Conservation (phyloP, 2,797 vertebrate species). For the Eleutherodactylus coqui region DNA sequence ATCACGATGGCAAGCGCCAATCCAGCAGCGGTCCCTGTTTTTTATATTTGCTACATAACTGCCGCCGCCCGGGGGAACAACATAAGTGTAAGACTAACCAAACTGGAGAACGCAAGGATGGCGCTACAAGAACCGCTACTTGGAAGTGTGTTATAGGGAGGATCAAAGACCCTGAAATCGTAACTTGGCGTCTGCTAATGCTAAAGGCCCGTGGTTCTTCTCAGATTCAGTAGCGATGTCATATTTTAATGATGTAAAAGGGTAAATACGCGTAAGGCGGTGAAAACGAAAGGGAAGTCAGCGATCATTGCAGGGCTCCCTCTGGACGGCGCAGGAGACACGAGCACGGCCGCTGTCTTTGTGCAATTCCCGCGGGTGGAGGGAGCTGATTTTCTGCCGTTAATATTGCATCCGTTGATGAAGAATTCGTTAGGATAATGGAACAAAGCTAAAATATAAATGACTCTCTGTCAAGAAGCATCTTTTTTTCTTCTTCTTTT, state of each 20-base stretch:
- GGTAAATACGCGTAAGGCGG: conserved; percentile 85
- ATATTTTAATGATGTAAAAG: conserved; percentile 91
- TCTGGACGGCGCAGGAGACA: conserved; percentile 83
- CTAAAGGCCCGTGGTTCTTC: neutral
- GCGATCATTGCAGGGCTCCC: conserved; percentile 68
- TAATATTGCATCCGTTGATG: conserved; percentile 99
- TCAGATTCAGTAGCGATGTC: conserved; percentile 67
- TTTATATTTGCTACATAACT: neutral
- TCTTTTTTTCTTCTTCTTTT: conserved; percentile 95
- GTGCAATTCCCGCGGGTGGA: conserved; percentile 99
- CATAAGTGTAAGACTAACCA: neutral
- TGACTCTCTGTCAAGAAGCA: conserved; percentile 99
- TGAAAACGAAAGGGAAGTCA: conserved; percentile 39
- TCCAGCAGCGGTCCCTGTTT: neutral
- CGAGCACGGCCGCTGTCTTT: conserved; percentile 99
- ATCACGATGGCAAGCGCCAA: neutral
- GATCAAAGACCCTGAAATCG: neutral
- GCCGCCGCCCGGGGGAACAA: too few species aligned
- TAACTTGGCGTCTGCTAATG: neutral
- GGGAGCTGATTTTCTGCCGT: conserved; percentile 99
- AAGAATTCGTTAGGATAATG: conserved; percentile 99
- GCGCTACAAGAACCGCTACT: too few species aligned
- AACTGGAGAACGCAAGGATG: neutral
- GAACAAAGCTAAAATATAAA: conserved; percentile 99
- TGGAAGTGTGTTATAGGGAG: neutral